Conservation (phyloP, 2,113 vertebrate genomes). For the Micronycteris hirsuta region DNA sequence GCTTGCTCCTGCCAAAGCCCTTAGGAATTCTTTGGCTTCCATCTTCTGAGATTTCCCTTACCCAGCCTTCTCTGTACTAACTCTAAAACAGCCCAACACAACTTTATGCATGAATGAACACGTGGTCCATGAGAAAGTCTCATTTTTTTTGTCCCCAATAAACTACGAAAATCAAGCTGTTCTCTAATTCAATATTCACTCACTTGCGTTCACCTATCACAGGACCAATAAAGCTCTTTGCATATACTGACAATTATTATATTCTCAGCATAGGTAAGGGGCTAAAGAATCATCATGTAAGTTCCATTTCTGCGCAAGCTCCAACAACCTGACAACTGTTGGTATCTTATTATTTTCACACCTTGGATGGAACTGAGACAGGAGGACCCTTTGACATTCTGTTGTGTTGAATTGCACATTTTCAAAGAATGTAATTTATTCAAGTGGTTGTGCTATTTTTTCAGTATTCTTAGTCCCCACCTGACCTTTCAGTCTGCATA, state of each 20-base stretch:
- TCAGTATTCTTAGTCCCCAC: background rate
- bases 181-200: background rate
- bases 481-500: background rate
- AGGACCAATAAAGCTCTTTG: background rate
- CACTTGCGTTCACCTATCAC: background rate
- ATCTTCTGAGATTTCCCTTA: background rate
- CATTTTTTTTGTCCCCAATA: background rate
- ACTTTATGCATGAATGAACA: background rate
- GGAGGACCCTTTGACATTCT: background rate
- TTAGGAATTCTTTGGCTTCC: slow-evolving; percentile 6
- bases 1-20: background rate
- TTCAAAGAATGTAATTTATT: slow-evolving; percentile 6
- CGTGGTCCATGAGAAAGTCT: background rate
- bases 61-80: background rate
- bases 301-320: background rate
- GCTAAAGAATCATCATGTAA: background rate
- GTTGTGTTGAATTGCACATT: background rate
- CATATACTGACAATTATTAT: background rate
- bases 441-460: background rate
- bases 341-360: background rate
- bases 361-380: background rate
- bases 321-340: background rate
- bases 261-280: background rate
- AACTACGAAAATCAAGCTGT: background rate
- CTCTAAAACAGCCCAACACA: background rate